Base-by-base conservation (phyloP, 92 coral and sea anemone species). In the Phymanthus crucifer region DNA sequence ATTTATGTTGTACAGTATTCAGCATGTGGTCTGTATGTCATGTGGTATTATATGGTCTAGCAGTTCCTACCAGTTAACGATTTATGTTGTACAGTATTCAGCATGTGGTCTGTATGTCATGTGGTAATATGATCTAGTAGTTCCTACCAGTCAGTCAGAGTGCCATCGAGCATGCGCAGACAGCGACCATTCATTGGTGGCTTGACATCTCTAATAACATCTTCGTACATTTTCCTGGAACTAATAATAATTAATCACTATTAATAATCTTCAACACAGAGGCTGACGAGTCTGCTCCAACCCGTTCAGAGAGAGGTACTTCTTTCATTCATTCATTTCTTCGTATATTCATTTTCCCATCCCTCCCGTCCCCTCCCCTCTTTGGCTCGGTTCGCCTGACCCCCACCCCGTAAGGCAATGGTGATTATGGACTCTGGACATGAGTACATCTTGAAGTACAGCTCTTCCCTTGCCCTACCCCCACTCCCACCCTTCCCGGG, bases 271-370 rank as follows among this genome's bases (percentile, higher is more conserved):
- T 52, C 21, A 50, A 35, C 35, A 56, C 66, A 76, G 80, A 76
- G 29, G 17, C 40, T 48, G 80, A 52, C 34, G 80, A 76, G 54
- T 54, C 64, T 54, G 14, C 64, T 54, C 27, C 27, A 8, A 48
- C 80, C 6, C 70, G 70, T 46, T 76, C 80, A 56, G 71, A 40
- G 40, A 76, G 50, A 76, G 80, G 80, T 76, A 75, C 57, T 75
- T 46, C 19, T 33, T 27, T 32, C 16, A 4, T 56, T 58, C n/a
- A n/a, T 76, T 56, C 24, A 45, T 47, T 26, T 50, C 4, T 45
- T 26, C 10, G 1, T 21, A 21, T 2, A 2, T 72, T 45, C 45
- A 7, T n/a, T 18, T 6, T 21, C 10, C 14, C 12, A 26, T 26
- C 35, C 13, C 9, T 45, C 18, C 35, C 8, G 3, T 40, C 21